Conservation (phyloP, 1,140 invertebrate species). For the Hylaeus anthracinus region DNA sequence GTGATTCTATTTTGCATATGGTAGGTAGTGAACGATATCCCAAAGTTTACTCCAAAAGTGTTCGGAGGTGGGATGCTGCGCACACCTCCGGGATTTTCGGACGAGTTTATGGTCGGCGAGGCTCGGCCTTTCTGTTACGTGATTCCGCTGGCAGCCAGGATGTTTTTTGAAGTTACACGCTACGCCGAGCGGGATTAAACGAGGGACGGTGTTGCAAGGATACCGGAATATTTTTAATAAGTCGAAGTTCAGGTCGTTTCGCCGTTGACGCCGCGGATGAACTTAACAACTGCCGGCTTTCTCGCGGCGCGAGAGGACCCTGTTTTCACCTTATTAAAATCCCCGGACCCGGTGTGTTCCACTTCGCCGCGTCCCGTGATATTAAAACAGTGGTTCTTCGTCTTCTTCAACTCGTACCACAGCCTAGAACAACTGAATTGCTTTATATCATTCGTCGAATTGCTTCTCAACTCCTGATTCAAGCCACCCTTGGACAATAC, state of each 20-base stretch:
- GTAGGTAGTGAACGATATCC: too few species aligned
- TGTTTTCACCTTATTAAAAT: slow-evolving; percentile 48
- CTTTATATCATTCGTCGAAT: too few species aligned
- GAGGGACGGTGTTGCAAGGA: not conserved
- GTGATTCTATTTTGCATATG: too few species aligned
- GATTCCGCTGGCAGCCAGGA: not conserved
- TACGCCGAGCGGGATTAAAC: not conserved
- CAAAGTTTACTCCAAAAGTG: too few species aligned
- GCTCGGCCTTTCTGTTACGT: not conserved
- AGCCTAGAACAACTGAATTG: too few species aligned
- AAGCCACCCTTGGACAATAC: too few species aligned
- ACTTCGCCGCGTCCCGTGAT: not conserved
- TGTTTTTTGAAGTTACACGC: not conserved
- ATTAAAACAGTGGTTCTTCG: slow-evolving; percentile 9
- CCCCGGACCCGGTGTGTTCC: not conserved
- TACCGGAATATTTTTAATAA: slow-evolving; percentile 44
- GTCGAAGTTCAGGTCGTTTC: slow-evolving; percentile 33
- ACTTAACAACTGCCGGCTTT: slow-evolving; percentile 2
- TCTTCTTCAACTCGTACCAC: too few species aligned
- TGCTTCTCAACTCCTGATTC: too few species aligned
- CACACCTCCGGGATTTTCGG: not conserved
- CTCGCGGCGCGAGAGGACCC: not conserved
- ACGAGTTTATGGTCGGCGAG: not conserved
- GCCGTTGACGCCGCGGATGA: slow-evolving; percentile 22
- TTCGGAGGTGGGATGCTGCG: too few species aligned